Evolutionary conservation across 2,888 invertebrate genomes (phyloP).

Genomic region (Cantharis rustica): DNA sequence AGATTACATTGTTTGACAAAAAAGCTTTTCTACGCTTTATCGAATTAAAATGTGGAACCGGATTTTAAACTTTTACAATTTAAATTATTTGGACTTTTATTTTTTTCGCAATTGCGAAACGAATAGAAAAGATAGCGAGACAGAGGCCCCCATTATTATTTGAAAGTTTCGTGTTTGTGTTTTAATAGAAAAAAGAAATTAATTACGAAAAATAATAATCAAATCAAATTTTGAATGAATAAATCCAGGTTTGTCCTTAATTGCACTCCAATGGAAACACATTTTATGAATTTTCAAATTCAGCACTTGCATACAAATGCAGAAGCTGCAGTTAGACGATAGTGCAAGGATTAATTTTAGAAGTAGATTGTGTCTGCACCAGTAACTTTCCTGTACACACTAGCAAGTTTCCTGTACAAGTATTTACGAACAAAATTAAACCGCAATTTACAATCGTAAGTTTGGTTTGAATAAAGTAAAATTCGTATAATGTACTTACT

Average conservation of each 20-base stretch:
- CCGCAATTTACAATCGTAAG: slow-evolving; percentile 1
- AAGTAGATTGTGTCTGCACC: slow-evolving; percentile 19
- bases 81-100: neutral
- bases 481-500: neutral
- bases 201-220: neutral
- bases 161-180: neutral
- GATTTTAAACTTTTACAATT: neutral
- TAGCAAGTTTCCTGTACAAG: neutral
- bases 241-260: neutral
- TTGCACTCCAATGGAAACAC: neutral
- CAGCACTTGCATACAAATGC: slow-evolving; percentile 19
- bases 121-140: no score
- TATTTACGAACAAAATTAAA: slow-evolving; percentile 20
- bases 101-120: neutral
- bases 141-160: no score
- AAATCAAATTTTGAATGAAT: neutral
- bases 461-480: neutral
- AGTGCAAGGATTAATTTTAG: slow-evolving; percentile 25
- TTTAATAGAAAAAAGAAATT: neutral
- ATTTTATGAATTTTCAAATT: slow-evolving; percentile 10
- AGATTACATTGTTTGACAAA: neutral
- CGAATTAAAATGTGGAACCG: neutral
- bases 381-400: slow-evolving; percentile 2
- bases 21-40: neutral
- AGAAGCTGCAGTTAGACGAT: slow-evolving; percentile 18